These are phyloP conservation scores for Stegastes partitus DNA, from an alignment of 2,113 vertebrate genomes.

Conservation along the genomic window DNA sequence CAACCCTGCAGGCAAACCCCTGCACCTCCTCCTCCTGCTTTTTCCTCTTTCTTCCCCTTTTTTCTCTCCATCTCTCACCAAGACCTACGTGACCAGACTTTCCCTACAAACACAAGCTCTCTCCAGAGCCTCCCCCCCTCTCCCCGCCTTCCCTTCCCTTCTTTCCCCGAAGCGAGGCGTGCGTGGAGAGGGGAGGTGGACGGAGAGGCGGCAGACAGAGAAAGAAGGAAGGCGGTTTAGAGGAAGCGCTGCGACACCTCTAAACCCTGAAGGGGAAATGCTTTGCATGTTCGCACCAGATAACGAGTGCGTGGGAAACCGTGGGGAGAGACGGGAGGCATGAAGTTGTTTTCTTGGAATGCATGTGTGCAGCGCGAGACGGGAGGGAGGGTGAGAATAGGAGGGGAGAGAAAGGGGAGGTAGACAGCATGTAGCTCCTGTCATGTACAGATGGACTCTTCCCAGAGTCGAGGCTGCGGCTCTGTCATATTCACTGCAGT, in stretches of 20 bases:
- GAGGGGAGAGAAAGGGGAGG: background rate
- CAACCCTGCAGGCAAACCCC: constrained; percentile 64
- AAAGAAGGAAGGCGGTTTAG: background rate
- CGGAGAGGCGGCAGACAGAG: background rate
- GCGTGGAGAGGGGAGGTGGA: constrained; percentile 7
- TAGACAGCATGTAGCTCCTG: constrained; percentile 32
- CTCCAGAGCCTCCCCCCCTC: background rate
- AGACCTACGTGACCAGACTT: constrained; percentile 72
- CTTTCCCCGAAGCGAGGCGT: constrained; percentile 9
- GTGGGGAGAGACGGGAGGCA: constrained; percentile 23
- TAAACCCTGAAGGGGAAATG: constrained; percentile 59
- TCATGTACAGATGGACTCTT: constrained; percentile 68
- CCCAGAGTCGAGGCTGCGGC: constrained; percentile 48
- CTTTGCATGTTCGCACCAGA: constrained; percentile 66
- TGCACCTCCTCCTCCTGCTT: background rate
- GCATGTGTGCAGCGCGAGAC: background rate
- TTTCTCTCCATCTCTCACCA: constrained; percentile 46
- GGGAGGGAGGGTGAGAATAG: background rate
- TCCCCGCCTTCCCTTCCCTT: background rate
- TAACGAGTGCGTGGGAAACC: constrained; percentile 56
- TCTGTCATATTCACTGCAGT: constrained; percentile 46
- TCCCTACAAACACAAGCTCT: constrained; percentile 38
- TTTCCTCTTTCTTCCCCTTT: constrained; percentile 1
- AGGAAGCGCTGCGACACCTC: constrained; percentile 53
- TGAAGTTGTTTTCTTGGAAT: constrained; percentile 59